Base-by-base conservation (phyloP, 2,888 invertebrate genomes). In the Heliconius cydno region DNA sequence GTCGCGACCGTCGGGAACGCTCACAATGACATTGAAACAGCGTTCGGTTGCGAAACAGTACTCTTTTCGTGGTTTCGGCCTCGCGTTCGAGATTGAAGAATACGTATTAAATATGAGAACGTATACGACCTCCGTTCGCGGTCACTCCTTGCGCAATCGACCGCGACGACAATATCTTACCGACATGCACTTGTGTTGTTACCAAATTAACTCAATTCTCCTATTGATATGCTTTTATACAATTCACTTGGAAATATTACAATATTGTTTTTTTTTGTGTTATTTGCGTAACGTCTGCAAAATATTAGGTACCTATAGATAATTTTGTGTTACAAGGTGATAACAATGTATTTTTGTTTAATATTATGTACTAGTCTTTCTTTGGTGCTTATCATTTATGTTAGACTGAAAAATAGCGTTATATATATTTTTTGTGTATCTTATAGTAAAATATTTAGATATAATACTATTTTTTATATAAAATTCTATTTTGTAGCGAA, bases 21-120 rank as follows among this genome's bases (percentile, higher is more conserved):
- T 90, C 87, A 86, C 89, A 90, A 87, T 94, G 94, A 94, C 94
- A 95, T 94, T 95, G 95, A 93, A 93, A 89, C 19, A 88, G 85
- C 85, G 89, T 85, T 87, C 86, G 82, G 89, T 94, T 94, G 93
- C 94, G 94, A 94, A 94, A 94, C 90, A 88, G 88, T 92, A 91
- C 90, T 92, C 91, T 94, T 94, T 94, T 94, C 89, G 94, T 92
- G 91, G 88, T 90, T 90, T 88, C 87, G 94, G 91, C 91, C 90
- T 91, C 88, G 89, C 88, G 87, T 88, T 88, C 87, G 90, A 92
- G 93, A 94, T 93, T 92, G 93, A 94, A 94, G 94, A 94, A 94
- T 94, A 94, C 92, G 92, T 93, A 92, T 91, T 91, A 94, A 93
- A 94, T 93, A 94, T 92, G 94, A 94, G 94, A 94, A 93, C 93